Percentiles rank a stretch among this genome's conserved stretches.
These are phyloP conservation scores for Clusia tigrina DNA, from an alignment of 2,888 invertebrate genomes.

Conservation along the genomic window DNA sequence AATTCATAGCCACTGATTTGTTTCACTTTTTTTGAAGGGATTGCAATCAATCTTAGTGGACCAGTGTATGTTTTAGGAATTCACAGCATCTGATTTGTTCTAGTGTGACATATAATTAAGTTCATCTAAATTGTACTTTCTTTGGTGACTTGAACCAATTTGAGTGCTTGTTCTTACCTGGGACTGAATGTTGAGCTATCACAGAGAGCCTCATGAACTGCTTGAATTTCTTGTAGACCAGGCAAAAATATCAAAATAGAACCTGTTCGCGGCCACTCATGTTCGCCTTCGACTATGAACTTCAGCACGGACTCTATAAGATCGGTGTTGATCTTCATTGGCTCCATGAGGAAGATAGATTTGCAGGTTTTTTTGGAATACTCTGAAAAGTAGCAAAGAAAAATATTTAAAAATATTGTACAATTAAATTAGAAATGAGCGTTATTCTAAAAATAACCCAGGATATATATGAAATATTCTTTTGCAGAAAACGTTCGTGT, in stretches of 20 bases:
- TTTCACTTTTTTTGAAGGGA: too few species aligned
- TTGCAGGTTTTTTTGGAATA: constrained; percentile 74
- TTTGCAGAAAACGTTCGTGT: too few species aligned
- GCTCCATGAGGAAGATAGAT: constrained; percentile 78
- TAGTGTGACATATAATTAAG: too few species aligned
- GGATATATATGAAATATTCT: too few species aligned
- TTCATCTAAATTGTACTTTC: too few species aligned
- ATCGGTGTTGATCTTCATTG: constrained; percentile 80
- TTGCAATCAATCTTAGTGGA: too few species aligned
- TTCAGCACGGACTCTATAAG: constrained; percentile 75
- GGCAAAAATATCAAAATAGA: constrained; percentile 84
- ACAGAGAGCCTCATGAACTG: constrained; percentile 73
- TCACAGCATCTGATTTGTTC: too few species aligned
- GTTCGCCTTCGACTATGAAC: constrained; percentile 76
- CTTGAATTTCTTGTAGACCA: constrained; percentile 80
- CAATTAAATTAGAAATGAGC: neutral
- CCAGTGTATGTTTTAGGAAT: too few species aligned
- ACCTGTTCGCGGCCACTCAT: constrained; percentile 68
- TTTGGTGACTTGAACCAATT: too few species aligned
- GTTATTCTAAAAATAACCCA: too few species aligned
- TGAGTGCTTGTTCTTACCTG: too few species aligned
- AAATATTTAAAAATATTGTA: constrained; percentile 10
- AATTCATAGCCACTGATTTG: too few species aligned
- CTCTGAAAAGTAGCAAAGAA: constrained; percentile 49
- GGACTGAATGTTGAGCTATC: constrained; percentile 73